Base-by-base conservation (phyloP, 2,888 invertebrate species). In the Ophioninae sp. region DNA sequence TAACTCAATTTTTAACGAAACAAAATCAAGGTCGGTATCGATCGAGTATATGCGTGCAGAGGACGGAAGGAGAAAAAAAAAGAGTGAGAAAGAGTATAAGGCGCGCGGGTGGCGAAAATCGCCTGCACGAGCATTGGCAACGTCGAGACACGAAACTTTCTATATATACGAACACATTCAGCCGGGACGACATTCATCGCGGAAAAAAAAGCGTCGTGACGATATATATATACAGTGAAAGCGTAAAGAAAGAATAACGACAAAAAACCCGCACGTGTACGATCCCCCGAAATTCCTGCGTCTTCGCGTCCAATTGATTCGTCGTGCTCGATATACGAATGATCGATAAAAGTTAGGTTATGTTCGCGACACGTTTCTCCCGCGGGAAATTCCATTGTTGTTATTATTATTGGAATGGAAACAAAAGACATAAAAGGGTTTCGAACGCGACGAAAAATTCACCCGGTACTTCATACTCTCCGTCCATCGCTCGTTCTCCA, bases 1-100 rank as follows among this genome's bases (percentile, higher is more conserved):
- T 73, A 71, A 68, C 76, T 83, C 77, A 80, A 83, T 83, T 77
- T 83, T 83, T 83, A 76, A 83, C 63, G 83, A 76, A 80, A 67
- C 63, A 80, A 79, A 80, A 76, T 79, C 73, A 83, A 83, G 83
- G 83, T 51, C 79, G 56, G 22, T 44, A 61, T 72, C 79, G 79
- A 83, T 83, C 83, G 79, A 73, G 58, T 23, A n/a, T 72, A 20
- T 73, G 63, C 30, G 72, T 51, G 30, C 79, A 63, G 20, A 41
- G 23, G 61, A 37, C 30, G 23, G 63, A 68, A 7, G 58, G 44
- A 30, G 30, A 30, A 37, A 41, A 78, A 74, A 20, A 82, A 74
- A 17, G 51, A 67, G 39, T 0, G 51, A 0, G 51, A 10, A 17
- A 17, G 30, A 9, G 56, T 51, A 51, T 51, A n/a, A 10, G 51